A percentile compares a stretch with the other conserved stretches of the same genome.
Evolutionary conservation across 2,113 vertebrate genomes (phyloP).

Genomic region (Sprattus sprattus): DNA sequence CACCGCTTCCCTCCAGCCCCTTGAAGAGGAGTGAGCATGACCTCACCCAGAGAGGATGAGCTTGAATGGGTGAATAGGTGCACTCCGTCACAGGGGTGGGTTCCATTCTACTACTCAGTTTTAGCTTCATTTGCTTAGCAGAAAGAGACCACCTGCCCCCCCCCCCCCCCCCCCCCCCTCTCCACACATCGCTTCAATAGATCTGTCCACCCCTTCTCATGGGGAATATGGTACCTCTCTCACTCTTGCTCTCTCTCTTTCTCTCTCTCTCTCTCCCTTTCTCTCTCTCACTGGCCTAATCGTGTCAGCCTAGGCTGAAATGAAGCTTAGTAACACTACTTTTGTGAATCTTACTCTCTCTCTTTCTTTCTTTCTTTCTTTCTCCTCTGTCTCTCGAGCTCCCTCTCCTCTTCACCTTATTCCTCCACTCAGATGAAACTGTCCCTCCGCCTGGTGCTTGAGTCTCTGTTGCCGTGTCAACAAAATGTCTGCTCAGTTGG

Average conservation of each 20-base stretch:
- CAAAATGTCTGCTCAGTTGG: conserved; percentile 50
- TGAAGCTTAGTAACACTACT: conserved; percentile 62
- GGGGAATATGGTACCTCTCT: conserved; percentile 19
- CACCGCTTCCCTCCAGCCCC: not conserved
- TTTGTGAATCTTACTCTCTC: conserved; percentile 46
- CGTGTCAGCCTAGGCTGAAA: conserved; percentile 59
- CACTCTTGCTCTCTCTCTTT: conserved; percentile 50
- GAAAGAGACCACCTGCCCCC: conserved; percentile 66
- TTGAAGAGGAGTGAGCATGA: conserved; percentile 48
- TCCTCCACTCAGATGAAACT: not conserved
- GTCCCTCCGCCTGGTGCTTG: conserved; percentile 38
- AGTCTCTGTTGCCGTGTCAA: conserved; percentile 48
- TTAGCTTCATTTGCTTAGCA: conserved; percentile 76
- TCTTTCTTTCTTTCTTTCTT: not conserved
- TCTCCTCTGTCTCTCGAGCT: conserved; percentile 20
- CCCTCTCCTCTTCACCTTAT: conserved; percentile 12
- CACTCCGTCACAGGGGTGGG: conserved; percentile 58
- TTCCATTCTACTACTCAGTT: conserved; percentile 66
- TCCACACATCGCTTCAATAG: conserved; percentile 59
- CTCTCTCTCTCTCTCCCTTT: conserved; percentile 36
- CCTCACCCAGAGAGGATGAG: conserved; percentile 68
- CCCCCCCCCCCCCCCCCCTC: conserved; percentile 55
- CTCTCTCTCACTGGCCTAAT: conserved; percentile 54
- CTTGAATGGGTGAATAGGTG: conserved; percentile 63
- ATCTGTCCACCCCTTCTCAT: conserved; percentile 57